Conservation (phyloP, 1,140 invertebrate species). For the Neotoxoptera formosana region DNA sequence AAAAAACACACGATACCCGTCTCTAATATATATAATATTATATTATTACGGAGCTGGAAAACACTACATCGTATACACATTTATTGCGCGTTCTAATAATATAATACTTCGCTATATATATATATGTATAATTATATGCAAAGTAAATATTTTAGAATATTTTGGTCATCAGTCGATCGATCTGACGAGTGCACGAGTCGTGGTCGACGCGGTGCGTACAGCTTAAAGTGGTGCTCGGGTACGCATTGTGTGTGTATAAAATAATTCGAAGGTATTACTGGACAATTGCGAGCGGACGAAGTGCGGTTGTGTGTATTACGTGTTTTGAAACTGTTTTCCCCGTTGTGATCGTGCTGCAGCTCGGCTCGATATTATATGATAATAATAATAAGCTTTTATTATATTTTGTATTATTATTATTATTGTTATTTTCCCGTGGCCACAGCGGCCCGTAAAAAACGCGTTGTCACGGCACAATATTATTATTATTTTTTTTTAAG, state of each 20-base stretch:
- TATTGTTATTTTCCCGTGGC: neutral
- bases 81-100: neutral
- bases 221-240: neutral
- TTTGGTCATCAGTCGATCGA: neutral
- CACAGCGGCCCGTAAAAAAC: neutral
- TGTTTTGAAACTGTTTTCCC: neutral
- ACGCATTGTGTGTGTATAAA: neutral
- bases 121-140: neutral
- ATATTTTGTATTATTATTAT: constrained; percentile 5
- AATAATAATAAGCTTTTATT: neutral
- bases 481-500: neutral
- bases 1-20: neutral
- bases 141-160: neutral
- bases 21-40: too few species aligned
- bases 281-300: neutral
- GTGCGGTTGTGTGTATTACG: neutral
- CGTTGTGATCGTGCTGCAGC: neutral
- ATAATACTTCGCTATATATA: neutral
- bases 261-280: neutral
- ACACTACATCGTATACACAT: neutral
- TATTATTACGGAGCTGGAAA: neutral
- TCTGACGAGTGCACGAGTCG: neutral
- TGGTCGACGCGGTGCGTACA: neutral
- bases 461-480: neutral
- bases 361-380: neutral